phyloP scores from a whole-genome alignment of 2,113 vertebrate species.

The Paramisgurnus dabryanus region DNA sequence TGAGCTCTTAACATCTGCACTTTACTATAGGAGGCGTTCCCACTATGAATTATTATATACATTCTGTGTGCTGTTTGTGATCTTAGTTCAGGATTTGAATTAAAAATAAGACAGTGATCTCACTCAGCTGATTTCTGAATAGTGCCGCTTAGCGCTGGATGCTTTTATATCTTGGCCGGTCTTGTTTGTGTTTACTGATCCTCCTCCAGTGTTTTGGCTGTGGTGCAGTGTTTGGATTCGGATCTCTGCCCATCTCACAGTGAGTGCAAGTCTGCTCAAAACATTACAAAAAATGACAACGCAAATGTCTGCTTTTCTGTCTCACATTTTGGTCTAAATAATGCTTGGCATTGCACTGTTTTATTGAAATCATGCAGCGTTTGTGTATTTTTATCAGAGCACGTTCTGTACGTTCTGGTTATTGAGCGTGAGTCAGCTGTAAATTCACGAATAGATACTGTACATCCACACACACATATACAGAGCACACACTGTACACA shows the following conservation, averaged over 20 bases:
- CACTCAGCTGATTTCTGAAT: too few relatives aligned
- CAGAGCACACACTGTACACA: neutral
- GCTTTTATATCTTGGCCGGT: constrained; percentile 11
- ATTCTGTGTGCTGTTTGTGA: too few relatives aligned
- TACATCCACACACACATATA: constrained; percentile 14
- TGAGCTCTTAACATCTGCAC: too few relatives aligned
- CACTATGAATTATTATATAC: too few relatives aligned
- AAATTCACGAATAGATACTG: constrained; percentile 9
- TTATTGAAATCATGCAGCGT: neutral
- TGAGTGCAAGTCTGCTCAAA: constrained; percentile 46
- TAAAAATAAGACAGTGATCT: too few relatives aligned
- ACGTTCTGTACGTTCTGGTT: neutral
- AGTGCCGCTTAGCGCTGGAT: neutral
- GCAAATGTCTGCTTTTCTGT: constrained; percentile 29
- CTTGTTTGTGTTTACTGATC: constrained; percentile 33
- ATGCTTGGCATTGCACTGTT: neutral
- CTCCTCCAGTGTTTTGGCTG: constrained; percentile 15
- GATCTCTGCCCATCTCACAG: constrained; percentile 16
- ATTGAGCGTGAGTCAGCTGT: constrained; percentile 21
- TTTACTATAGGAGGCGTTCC: too few relatives aligned
- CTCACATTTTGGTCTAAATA: neutral
- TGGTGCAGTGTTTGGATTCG: constrained; percentile 33
- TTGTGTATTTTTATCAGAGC: constrained; percentile 20
- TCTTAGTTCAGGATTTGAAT: too few relatives aligned
- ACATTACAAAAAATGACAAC: constrained; percentile 45